Evolutionary conservation across 2,113 vertebrate species (phyloP).

Genomic region (Orientallactaga bullata): DNA sequence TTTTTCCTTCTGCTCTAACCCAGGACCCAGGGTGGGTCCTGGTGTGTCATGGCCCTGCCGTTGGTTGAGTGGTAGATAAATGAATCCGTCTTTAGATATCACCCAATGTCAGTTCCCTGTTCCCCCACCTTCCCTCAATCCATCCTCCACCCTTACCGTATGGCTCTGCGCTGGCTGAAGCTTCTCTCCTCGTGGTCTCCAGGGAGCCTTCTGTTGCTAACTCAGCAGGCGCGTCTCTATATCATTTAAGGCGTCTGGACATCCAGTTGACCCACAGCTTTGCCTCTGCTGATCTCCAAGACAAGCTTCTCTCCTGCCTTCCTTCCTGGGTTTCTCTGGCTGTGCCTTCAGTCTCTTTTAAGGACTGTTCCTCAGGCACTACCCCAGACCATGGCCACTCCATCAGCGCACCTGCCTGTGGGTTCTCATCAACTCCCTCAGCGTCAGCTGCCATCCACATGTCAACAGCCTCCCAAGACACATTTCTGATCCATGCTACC

Average conservation of each 20-base stretch:
- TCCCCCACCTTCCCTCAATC: rapidly evolving
- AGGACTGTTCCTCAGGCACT: background rate
- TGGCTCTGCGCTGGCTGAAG: background rate
- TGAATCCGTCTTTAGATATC: background rate
- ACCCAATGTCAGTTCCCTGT: background rate
- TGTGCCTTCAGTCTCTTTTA: background rate
- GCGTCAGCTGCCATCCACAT: background rate
- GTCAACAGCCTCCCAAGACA: background rate
- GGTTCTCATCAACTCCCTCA: rapidly evolving
- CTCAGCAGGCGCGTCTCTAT: background rate
- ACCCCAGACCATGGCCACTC: background rate
- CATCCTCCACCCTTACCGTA: background rate
- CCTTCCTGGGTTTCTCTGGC: background rate
- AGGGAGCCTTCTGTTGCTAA: background rate
- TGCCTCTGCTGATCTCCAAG: background rate
- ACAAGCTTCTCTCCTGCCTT: background rate
- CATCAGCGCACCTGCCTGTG: rapidly evolving
- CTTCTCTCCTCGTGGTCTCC: background rate
- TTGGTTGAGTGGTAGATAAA: background rate
- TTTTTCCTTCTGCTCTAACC: too few relatives aligned
- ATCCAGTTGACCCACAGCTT: background rate
- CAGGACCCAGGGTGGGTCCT: background rate
- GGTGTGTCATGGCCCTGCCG: background rate
- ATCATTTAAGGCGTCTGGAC: background rate
- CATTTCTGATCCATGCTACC: background rate